phyloP scores from a whole-genome alignment of 2,797 vertebrate genomes.

The Heterohyrax brucei region DNA sequence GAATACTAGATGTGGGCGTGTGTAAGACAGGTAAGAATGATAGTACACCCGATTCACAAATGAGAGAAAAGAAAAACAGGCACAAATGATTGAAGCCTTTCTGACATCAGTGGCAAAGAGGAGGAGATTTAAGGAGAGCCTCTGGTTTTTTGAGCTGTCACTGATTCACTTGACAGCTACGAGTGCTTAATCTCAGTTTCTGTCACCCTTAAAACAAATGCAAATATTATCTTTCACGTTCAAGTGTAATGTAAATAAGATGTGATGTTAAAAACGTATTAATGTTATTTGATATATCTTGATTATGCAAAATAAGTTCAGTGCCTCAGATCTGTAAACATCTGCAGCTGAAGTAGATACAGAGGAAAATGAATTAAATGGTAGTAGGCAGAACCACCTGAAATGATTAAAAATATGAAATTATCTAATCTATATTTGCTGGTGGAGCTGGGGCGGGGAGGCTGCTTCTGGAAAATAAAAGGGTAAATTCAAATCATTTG shows the following conservation, averaged over 20 bases:
- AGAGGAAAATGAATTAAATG: neutral
- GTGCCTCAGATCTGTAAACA: slow-evolving; percentile 38
- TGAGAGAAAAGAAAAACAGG: neutral
- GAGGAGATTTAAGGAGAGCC: neutral
- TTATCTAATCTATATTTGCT: neutral
- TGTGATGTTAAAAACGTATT: neutral
- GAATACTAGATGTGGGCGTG: neutral
- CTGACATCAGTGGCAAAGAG: neutral
- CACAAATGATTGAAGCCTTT: neutral
- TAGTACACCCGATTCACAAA: neutral
- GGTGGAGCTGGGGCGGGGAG: neutral
- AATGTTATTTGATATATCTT: slow-evolving; percentile 13
- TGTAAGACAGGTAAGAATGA: neutral
- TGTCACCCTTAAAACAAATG: slow-evolving; percentile 16
- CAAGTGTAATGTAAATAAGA: slow-evolving; percentile 9
- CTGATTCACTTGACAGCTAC: neutral
- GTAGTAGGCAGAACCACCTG: neutral
- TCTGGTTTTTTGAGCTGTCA: neutral
- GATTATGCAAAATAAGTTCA: slow-evolving; percentile 35
- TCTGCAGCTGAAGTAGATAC: neutral
- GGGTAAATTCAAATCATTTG: neutral
- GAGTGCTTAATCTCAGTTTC: neutral
- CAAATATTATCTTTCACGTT: slow-evolving; percentile 11
- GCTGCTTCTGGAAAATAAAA: neutral
- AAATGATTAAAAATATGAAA: neutral